Conservation (phyloP, 2,113 vertebrate species). For the Albula glossodonta region DNA sequence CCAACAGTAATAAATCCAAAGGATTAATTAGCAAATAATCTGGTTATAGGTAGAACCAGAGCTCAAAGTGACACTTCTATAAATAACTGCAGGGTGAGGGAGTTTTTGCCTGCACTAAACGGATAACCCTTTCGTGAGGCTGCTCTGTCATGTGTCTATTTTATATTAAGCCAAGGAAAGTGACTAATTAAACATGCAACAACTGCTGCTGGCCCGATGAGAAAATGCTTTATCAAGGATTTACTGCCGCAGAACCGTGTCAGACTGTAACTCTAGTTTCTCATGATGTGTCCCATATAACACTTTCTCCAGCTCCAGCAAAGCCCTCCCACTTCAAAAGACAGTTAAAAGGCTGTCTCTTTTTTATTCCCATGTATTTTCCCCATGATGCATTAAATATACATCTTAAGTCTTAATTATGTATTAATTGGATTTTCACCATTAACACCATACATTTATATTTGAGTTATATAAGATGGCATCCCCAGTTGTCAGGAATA, state of each 20-base stretch:
- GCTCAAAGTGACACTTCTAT: neutral
- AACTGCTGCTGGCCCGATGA: neutral
- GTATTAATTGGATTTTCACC: too few species aligned
- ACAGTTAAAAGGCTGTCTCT: neutral
- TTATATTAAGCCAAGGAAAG: neutral
- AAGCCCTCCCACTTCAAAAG: neutral
- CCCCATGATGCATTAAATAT: too few species aligned
- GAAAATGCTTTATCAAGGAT: neutral
- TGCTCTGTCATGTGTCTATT: neutral
- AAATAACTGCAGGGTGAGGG: neutral
- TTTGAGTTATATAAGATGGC: too few species aligned
- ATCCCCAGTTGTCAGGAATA: too few species aligned
- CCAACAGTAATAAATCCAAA: neutral
- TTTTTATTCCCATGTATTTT: neutral
- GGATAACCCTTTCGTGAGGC: neutral
- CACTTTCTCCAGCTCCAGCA: too few species aligned
- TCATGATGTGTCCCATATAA: neutral
- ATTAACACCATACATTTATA: too few species aligned
- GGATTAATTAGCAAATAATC: neutral
- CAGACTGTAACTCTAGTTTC: neutral
- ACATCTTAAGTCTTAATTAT: too few species aligned
- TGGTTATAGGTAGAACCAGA: neutral
- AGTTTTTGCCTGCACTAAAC: neutral
- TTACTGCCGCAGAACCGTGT: neutral
- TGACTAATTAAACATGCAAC: neutral